Conservation (phyloP, 2,888 invertebrate species). For the Platerodrilus igneus region DNA sequence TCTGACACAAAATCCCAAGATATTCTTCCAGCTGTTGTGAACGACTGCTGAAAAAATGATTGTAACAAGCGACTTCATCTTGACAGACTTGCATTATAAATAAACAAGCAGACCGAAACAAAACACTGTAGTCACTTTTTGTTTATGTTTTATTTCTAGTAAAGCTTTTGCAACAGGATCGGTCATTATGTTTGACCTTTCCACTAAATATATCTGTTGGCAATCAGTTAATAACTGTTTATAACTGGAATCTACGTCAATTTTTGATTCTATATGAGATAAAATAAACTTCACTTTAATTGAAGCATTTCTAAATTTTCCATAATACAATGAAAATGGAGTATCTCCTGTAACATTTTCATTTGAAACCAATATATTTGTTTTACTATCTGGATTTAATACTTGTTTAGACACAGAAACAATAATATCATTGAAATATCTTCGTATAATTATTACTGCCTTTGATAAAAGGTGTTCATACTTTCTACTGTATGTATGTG, state of each 20-base stretch:
- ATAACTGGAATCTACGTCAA: slow-evolving; percentile 58
- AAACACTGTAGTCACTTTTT: slow-evolving; percentile 75
- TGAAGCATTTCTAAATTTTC: slow-evolving; percentile 91
- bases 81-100: slow-evolving; percentile 89
- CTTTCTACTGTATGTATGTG: slow-evolving; percentile 73
- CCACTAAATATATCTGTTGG: slow-evolving; percentile 76
- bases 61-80: slow-evolving; percentile 88
- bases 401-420: slow-evolving; percentile 76
- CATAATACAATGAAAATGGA: slow-evolving; percentile 83
- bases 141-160: slow-evolving; percentile 57
- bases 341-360: slow-evolving; percentile 51
- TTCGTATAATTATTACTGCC: slow-evolving; percentile 73
- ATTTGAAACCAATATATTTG: slow-evolving; percentile 30
- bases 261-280: slow-evolving; percentile 73
- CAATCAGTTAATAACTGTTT: slow-evolving; percentile 70
- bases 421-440: slow-evolving; percentile 72
- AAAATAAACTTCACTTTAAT: slow-evolving; percentile 78
- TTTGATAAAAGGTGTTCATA: slow-evolving; percentile 80
- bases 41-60: slow-evolving; percentile 78
- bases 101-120: slow-evolving; percentile 82
- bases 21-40: slow-evolving; percentile 69
- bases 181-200: slow-evolving; percentile 62
- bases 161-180: slow-evolving; percentile 69
- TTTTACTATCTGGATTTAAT: slow-evolving; percentile 44
- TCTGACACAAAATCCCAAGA: slow-evolving; percentile 78